phyloP scores from a whole-genome alignment of 2,113 vertebrate genomes.

The Quiscalus mexicanus region DNA sequence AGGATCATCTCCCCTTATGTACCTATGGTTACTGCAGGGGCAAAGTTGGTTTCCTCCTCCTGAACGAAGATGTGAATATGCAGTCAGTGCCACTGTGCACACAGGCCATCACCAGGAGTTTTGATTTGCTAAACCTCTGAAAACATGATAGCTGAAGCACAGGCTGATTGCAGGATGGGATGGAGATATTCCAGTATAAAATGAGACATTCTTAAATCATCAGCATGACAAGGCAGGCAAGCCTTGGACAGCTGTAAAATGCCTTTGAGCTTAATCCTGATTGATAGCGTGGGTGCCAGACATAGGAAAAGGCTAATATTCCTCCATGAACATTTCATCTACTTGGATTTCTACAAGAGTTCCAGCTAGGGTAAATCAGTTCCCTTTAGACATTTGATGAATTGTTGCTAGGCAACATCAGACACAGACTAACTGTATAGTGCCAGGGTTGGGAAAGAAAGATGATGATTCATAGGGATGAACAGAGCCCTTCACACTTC shows the following conservation, averaged over 20 bases:
- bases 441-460: not conserved
- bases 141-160: not conserved
- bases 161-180: not conserved
- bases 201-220: not conserved
- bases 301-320: conserved; percentile 6
- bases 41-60: not conserved
- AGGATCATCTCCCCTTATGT: not conserved
- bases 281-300: not conserved
- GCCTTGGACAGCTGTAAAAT: not conserved
- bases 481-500: conserved; percentile 17
- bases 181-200: not conserved
- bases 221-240: not conserved
- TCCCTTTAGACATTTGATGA: conserved; percentile 6
- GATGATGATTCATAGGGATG: conserved; percentile 26
- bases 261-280: not conserved
- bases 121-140: not conserved
- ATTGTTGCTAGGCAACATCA: conserved; percentile 27
- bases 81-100: not conserved
- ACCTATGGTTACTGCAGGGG: not conserved
- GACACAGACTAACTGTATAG: not conserved
- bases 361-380: not conserved
- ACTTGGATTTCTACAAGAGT: not conserved
- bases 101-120: not conserved
- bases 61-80: not conserved
- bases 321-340: not conserved